Base-by-base conservation (phyloP, 2,797 vertebrate species). In the Thalassophryne amazonica region DNA sequence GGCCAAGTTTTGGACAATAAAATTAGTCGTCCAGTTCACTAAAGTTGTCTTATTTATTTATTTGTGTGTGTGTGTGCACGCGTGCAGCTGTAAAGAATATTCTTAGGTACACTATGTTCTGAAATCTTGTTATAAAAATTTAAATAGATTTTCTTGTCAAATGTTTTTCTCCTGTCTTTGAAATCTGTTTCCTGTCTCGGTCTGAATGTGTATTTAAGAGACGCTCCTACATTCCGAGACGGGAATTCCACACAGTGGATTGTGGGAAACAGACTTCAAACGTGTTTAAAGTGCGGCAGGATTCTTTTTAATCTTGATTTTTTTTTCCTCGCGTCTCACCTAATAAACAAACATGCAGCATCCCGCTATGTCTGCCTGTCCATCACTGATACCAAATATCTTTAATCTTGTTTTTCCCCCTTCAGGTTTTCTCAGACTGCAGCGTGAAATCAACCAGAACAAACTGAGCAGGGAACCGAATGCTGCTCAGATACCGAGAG, bases 261-360 rank as follows among this genome's bases (percentile, higher is more conserved):
- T 75, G 61, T 64, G 52, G 79, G 58, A 76, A 80, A 50, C 37
- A 23, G 57, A 60, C 67, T 74, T 73, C 38, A 69, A 37, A 76
- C 32, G 37, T 51, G 45, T 52, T 69, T 33, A 76, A 58, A 49
- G 56, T 52, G 55, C 53, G 19, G 22, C 34, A 37, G 53, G 59
- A 13, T 50, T 32, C 11, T 33, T 57, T 70, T 72, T 54, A 55
- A 41, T 16, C 12, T n/a, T n/a, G n/a, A n/a, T 36, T 27, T 37
- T 24, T 48, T 35, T 36, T 67, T 51, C 62, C 58, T 71, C 55
- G 27, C 21, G 54, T 73, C 55, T 58, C 1, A 22, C 29, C 47
- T 51, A 58, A 71, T 71, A 60, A 75, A 68, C 59, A 62, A 65
- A 65, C 25, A 24, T 38, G 18, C 39, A 47, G 51, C 4, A 3